phyloP scores from a whole-genome alignment of 1,140 invertebrate species.

The Bombus balteatus region DNA sequence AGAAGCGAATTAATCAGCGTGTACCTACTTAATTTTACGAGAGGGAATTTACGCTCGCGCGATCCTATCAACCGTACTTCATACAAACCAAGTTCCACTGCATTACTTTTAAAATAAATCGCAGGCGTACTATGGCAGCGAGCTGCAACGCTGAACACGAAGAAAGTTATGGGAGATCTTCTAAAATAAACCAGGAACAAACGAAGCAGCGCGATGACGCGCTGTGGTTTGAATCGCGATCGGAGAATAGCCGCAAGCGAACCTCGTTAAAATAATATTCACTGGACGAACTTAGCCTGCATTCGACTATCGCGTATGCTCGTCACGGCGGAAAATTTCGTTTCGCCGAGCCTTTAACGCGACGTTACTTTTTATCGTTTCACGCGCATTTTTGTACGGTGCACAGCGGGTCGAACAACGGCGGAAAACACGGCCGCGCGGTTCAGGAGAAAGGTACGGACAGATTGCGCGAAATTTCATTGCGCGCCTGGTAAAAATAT shows the following conservation, averaged over 20 bases:
- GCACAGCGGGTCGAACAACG: not conserved
- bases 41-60: no score
- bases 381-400: not conserved
- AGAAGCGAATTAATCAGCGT: no score
- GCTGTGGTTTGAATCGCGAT: not conserved
- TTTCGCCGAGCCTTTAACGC: no score
- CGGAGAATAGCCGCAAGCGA: not conserved
- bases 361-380: not conserved
- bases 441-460: not conserved
- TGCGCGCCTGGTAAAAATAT: conserved; percentile 3
- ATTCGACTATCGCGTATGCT: no score
- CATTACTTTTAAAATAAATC: no score
- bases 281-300: no score
- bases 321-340: no score
- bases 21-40: no score
- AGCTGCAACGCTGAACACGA: not conserved
- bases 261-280: not conserved
- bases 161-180: not conserved
- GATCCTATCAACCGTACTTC: no score
- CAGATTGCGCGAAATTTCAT: conserved; percentile 4
- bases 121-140: no score
- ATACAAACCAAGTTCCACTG: no score
- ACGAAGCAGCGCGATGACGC: not conserved
- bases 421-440: not conserved
- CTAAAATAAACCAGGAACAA: not conserved